Evolutionary conservation across 2,888 invertebrate genomes (phyloP), one percentile per base, ranked within the genome.

Genomic region (Pyralis farinalis): DNA sequence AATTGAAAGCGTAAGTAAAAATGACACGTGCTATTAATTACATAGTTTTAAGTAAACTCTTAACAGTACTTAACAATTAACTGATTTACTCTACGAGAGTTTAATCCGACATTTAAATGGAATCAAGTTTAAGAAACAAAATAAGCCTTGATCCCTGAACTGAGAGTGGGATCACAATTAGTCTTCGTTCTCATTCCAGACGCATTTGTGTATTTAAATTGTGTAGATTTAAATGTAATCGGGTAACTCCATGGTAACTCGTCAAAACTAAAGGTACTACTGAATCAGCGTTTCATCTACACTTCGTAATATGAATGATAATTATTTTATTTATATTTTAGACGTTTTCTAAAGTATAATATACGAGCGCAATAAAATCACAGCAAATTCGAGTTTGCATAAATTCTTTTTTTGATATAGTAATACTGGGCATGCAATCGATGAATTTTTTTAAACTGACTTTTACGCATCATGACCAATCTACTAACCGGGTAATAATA

Each of bases 161-260:
- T 64, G 65, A 68, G n/a, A 67, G 66, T 54, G 66, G 78, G 81
- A 82, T 83, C 71, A 80, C 74, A 75, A 74, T 82, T 79, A 81
- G 25, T 25, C 25, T 25, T 25, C 25, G 25, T 25, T 25, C 25
- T 25, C 25, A 25, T 25, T 25, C 7, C 25, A 25, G 25, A 25
- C 25, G 25, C 25, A 25, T 25, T 25, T 25, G 25, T 25, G 25
- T 25, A 25, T 25, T 25, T 25, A 25, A 25, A 25, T 25, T 25
- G 25, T 25, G 25, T 25, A 8, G 25, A 1, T 25, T 25, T 25
- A 25, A 25, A 16, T 16, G 16, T 16, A 16, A 4, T 16, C 16
- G 16, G 16, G 16, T 16, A 16, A 16, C 16, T 25, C 3, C 21
- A 21, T 4, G 21, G 21, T 21, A 7, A 21, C 21, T 21, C 21